Evolutionary conservation across 37 sponge, comb jelly and placozoan species (phyloP).

Genomic region (Axinella damicornis): DNA sequence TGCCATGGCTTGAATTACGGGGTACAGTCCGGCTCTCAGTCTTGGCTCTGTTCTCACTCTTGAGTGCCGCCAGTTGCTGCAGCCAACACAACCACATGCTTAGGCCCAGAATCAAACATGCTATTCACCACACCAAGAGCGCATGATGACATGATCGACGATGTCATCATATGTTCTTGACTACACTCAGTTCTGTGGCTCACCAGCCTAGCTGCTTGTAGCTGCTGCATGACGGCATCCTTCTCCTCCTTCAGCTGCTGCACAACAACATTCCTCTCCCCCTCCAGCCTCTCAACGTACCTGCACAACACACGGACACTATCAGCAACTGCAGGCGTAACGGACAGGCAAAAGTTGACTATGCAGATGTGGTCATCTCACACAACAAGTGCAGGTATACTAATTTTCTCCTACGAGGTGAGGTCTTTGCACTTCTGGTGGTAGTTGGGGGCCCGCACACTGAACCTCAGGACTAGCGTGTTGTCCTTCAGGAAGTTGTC

Average conservation of each 20-base stretch:
- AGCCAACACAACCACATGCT: no score
- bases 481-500: slow-evolving; percentile 83
- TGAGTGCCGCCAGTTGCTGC: no score
- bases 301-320: background rate
- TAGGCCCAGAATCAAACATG: no score
- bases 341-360: background rate
- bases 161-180: no score
- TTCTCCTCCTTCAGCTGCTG: background rate
- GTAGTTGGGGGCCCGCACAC: slow-evolving; percentile 78
- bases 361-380: background rate
- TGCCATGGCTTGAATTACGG: no score
- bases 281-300: background rate
- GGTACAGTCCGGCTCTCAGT: no score
- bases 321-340: background rate
- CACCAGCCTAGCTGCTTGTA: background rate
- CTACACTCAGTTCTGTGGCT: no score
- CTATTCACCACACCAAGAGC: no score
- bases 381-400: no score
- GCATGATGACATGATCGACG: no score
- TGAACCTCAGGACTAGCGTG: slow-evolving; percentile 76
- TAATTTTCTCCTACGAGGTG: slow-evolving; percentile 56
- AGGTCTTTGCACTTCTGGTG: slow-evolving; percentile 81
- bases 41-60: no score
- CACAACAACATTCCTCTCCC: background rate
- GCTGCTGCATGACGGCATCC: slow-evolving; percentile 8